Base-by-base conservation (phyloP, 1,140 invertebrate genomes). In the Trichomalopsis sarcophagae region DNA sequence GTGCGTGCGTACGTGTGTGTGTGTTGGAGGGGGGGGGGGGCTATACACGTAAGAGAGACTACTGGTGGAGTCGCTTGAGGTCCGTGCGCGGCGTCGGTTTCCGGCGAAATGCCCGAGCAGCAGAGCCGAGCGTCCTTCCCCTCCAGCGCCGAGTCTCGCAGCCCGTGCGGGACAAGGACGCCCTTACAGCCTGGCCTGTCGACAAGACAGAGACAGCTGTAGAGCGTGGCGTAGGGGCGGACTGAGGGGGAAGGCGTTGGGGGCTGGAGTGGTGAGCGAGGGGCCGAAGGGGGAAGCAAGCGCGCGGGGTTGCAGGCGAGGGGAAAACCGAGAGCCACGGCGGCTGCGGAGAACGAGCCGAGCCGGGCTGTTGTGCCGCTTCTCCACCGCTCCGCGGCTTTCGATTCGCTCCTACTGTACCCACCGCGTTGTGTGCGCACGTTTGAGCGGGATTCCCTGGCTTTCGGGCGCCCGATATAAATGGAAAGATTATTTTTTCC, bases 21-120 rank as follows among this genome's bases (percentile, higher is more conserved):
- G 21, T 69, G 40, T 17, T 17, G 75, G 47, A 14, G 44, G 36
- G 33, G 17, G 55, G 17, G n/a, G 44, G 36, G 30, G 17, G 55
- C 0, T 62, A 62, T 62, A 62, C 21, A 62, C 40, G 30, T 40
- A 40, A 82, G 71, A 73, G 73, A 75, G 73, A 80, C 84, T 71
- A 79, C 82, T 79, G 68, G 77, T 79, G 76, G 84, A 85, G 40
- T 89, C 86, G 88, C 88, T 88, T 86, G 82, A 87, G 85, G 88
- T 92, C 90, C 90, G 92, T 90, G 89, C 91, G 89, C 92, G 92
- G 91, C 92, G 92, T 93, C 89, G 89, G 91, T 92, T 93, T 93
- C 92, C 92, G 92, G 91, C 92, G 91, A 92, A 92, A 92, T 93
- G 90, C 91, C 88, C 90, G 90, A 89, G 88, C 88, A n/a, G 86